Base-by-base conservation (phyloP, 2,888 invertebrate genomes). In the Cantharis rufa region DNA sequence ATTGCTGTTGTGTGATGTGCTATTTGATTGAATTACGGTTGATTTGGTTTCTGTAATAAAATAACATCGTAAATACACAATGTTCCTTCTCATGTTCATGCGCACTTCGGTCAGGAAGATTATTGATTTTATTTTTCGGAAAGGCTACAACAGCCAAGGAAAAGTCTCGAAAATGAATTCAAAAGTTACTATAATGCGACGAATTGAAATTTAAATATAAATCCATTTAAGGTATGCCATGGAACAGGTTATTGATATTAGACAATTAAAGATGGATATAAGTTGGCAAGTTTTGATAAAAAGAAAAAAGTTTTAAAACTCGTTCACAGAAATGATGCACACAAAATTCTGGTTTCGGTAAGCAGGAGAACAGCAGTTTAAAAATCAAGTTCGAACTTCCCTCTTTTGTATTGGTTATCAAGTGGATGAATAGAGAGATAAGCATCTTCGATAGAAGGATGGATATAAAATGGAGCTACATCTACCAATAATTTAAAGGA, bases 41-140 rank as follows among this genome's bases (percentile, higher is more conserved):
- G 85, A 83, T 83, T 88, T 87, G n/a, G 85, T 80, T 82, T 87
- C 87, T 87, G 83, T 21, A 85, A 86, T 21, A 76, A 77, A 69
- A 71, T 62, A 21, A 66, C 24, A 66, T 1, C 13, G 7, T 16
- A 2, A 48, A n/a, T n/a, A 48, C 4, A 48, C 32, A 32, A 32
- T 28, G 28, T 10, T 28, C 28, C 1, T 28, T 28, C 11, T 10
- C 1, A 2, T 28, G 28, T 10, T 28, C 28, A 3, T 32, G 32
- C 32, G 32, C 32, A n/a, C 32, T n/a, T n/a, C n/a, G n/a, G n/a
- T n/a, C n/a, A n/a, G n/a, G 11, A 11, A 11, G n/a, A 13, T 32
- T 32, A 32, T 32, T 32, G 32, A 32, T 32, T 32, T 5, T 10
- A 7, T 32, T 32, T 7, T 48, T 13, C 13, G n/a, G n/a, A n/a